Base-by-base conservation (phyloP, 2,113 vertebrate genomes). In the Noctilio leporinus region DNA sequence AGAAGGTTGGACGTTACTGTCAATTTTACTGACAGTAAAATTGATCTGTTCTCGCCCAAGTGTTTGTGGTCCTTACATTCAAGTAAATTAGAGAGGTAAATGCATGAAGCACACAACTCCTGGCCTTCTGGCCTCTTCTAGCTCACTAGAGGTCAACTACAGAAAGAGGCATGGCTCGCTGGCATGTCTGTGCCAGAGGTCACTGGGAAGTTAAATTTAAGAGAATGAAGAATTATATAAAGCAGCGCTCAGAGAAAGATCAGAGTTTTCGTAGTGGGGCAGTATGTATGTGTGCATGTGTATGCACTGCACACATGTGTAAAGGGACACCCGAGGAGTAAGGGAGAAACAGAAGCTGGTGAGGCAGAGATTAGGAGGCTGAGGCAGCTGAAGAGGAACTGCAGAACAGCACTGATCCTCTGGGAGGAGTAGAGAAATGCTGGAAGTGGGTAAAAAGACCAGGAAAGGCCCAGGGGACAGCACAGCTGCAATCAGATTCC, bases 11-110 rank as follows among this genome's bases (percentile, higher is more conserved):
- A n/a, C n/a, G n/a, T n/a, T n/a, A n/a, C n/a, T n/a, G n/a, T n/a
- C n/a, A n/a, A n/a, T n/a, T n/a, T 83, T 88, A 96, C 89, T 97
- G 96, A 95, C 75, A 94, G 95, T 95, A 96, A 96, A 97, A 98
- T 38, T 93, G 94, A 96, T 86, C 90, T 80, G n/a, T 38, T 86
- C 91, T 97, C 78, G 96, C 82, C 95, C 88, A 96, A 97, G 85
- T 3, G 0, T 85, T 96, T 55, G 67, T 64, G 80, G 81, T 86
- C 96, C 62, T 94, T 91, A 73, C 55, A 96, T 96, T 95, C 72
- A 96, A 94, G 91, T 92, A 96, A 96, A 95, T 95, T 45, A 95
- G 93, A 97, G 95, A 88, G 89, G 89, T 77, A 89, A 89, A 96
- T 92, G 91, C 94, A 96, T 88, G 78, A 95, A 96, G 84, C 45